Percentiles rank a stretch among this genome's conserved stretches.
These are phyloP conservation scores for Agonopterix subpropinquella DNA, from an alignment of 2,888 invertebrate species.

Conservation along the genomic window DNA sequence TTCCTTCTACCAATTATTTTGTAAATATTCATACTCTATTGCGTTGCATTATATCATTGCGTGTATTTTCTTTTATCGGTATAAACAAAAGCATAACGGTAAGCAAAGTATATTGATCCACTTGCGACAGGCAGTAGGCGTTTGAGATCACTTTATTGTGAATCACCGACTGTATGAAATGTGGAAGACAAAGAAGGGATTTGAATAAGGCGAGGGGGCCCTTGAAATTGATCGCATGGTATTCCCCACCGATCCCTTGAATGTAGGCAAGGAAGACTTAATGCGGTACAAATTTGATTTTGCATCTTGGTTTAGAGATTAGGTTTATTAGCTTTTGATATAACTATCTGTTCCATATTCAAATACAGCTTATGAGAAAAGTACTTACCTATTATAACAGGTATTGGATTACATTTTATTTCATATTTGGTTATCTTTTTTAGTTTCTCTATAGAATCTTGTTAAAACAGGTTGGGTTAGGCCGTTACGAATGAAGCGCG, in stretches of 20 bases:
- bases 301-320: conserved; percentile 21
- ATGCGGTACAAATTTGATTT: conserved; percentile 69
- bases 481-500: conserved; percentile 29
- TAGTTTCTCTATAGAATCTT: too few relatives aligned
- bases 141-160: conserved; percentile 39
- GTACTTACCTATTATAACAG: too few relatives aligned
- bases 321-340: neutral
- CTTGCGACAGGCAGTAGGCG: conserved; percentile 14
- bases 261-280: conserved; percentile 43
- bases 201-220: conserved; percentile 66
- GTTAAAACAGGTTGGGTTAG: conserved; percentile 25
- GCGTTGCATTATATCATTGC: neutral
- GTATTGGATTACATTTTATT: too few relatives aligned
- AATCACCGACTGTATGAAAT: conserved; percentile 63
- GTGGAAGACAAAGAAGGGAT: conserved; percentile 69
- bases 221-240: conserved; percentile 70
- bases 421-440: too few relatives aligned
- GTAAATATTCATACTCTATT: neutral
- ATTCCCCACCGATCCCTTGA: conserved; percentile 62
- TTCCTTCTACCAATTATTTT: conserved; percentile 1
- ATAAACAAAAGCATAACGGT: conserved; percentile 5
- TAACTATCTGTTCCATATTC: too few relatives aligned
- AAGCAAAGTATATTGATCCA: conserved; percentile 15
- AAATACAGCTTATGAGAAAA: too few relatives aligned
- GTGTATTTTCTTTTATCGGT: neutral